Evolutionary conservation across 2,888 invertebrate species (phyloP), one percentile per base, ranked within the genome.

Genomic region (Myathropa florea): DNA sequence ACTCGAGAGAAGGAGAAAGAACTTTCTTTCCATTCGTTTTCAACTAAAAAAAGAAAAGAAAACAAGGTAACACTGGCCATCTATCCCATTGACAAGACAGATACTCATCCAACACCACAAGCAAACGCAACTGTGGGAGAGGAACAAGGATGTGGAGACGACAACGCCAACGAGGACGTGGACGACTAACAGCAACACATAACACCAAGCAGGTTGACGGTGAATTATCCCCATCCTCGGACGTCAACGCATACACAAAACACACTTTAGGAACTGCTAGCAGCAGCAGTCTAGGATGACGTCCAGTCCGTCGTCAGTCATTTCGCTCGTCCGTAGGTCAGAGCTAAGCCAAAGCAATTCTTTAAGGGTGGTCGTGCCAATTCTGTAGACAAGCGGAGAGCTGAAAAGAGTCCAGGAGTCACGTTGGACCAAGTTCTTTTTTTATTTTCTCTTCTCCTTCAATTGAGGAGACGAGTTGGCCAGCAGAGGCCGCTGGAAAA

Each of bases 51-150:
- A 70, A 53, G 18, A 53, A 65, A 33, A 21, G 28, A 46, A 30
- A 46, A 65, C 63, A 70, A 70, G 55, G 12, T 70, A 64, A 36
- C 55, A 65, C 83, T 77, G 80, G 68, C 81, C 73, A 77, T 80
- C 83, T 70, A 76, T 80, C 36, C 72, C 81, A 85, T 85, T 85
- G 81, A 85, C 81, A 85, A 76, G 71, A 80, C 84, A 76, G 75
- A 80, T 57, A 84, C 84, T 80, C 85, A 81, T 72, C 57, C 26
- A 65, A 65, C 28, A 67, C 21, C 23, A 67, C 23, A 57, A 67
- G 26, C 65, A 26, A 63, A 63, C 30, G 28, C 33, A 30, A 7
- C 46, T 18, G 46, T 46, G 46, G 12, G 57, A 57, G 57, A 14
- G 2, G 24, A 14, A 57, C 24, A 23, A 57, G 57, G 57, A 24